Base-by-base conservation (phyloP, 2,113 vertebrate genomes). In the Hypocryptadius cinnamomeus region DNA sequence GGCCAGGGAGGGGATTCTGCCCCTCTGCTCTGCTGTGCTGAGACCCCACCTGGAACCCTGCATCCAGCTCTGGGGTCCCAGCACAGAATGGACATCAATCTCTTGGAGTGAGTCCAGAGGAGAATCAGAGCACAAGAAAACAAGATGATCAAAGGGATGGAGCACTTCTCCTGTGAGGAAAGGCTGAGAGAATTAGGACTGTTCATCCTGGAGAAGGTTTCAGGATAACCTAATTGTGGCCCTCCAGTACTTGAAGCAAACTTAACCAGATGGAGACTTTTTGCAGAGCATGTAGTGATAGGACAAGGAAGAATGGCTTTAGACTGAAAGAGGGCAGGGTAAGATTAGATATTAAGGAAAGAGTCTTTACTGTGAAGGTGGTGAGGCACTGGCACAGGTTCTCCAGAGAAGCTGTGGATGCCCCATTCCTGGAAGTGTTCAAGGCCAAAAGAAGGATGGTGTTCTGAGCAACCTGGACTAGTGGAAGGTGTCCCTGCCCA, bases 31-130 rank as follows among this genome's bases (percentile, higher is more conserved):
- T 68, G 45, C 28, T 51, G 53, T 68, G 61, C 1, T 47, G 54
- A 54, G 45, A 53, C 7, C 20, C 61, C 39, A 18, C 13, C 39
- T 35, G 53, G 1, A 74, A 2, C 0, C 1, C 45, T 82, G n/a
- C 40, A 35, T 25, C 53, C 54, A 68, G 61, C 22, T 39, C 6
- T 53, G 78, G n/a, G 53, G 5, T 4, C 8, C 14, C 39, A 35
- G 40, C 9, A 22, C 40, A 47, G 47, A 25, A 7, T 4, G 16
- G 9, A 82, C 27, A 61, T 9, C 0, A 4, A 28, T 0, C 28
- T 76, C 6, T 2, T 27, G 24, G 45, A 45, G 35, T 0, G 1
- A 35, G 23, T 45, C 23, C 39, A 60, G 20, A 25, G 23, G 23
- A 66, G 7, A 3, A 5, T 11, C 15, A 88, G 33, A 35, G 33